These are phyloP conservation scores for Misgurnus mizolepis DNA, from an alignment of 2,113 vertebrate species.

Conservation along the genomic window DNA sequence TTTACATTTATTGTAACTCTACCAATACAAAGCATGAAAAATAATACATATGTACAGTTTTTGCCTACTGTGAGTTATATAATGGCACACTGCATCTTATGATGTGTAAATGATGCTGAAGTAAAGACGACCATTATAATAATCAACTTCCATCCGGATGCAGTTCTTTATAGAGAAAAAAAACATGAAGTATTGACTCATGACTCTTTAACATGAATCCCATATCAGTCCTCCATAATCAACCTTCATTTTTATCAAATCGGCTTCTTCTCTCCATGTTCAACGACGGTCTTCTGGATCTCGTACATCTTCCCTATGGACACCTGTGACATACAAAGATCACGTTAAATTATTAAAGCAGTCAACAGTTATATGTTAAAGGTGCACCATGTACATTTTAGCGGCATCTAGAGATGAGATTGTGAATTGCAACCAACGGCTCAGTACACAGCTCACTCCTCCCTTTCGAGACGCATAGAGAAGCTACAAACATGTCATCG, in stretches of 20 bases:
- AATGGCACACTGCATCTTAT: background rate
- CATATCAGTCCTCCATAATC: background rate
- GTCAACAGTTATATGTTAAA: background rate
- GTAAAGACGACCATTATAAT: background rate
- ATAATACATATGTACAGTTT: slow-evolving; percentile 20
- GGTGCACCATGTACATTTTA: no score
- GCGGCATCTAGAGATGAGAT: no score
- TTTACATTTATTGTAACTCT: slow-evolving; percentile 22
- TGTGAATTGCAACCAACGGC: no score
- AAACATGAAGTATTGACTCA: background rate
- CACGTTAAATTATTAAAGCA: background rate
- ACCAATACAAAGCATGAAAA: slow-evolving; percentile 22
- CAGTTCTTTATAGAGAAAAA: background rate
- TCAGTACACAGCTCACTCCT: no score
- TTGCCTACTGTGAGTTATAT: background rate
- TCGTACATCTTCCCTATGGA: slow-evolving; percentile 63
- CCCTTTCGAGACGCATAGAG: no score
- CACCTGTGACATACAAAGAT: slow-evolving; percentile 56
- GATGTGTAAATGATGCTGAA: slow-evolving; percentile 1
- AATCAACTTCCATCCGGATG: background rate
- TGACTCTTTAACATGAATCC: background rate
- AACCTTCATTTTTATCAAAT: slow-evolving; percentile 11
- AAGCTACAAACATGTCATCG: no score
- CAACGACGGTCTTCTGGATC: slow-evolving; percentile 63
- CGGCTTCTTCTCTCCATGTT: slow-evolving; percentile 26